Conservation (phyloP, 2,888 invertebrate genomes). For the Synergus gifuensis region DNA sequence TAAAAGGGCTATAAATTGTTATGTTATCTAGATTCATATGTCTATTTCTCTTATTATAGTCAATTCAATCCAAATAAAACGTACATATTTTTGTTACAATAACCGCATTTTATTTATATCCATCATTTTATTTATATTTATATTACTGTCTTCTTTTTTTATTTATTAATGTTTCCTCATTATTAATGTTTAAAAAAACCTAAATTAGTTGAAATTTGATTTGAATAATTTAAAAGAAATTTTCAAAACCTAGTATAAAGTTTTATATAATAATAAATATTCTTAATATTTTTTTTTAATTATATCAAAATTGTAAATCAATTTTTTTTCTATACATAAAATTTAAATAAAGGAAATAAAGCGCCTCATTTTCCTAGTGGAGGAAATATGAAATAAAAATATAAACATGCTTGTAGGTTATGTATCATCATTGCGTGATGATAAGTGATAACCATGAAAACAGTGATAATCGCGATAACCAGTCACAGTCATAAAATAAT, state of each 20-base stretch:
- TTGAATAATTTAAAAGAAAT: not conserved
- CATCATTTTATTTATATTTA: too few relatives aligned
- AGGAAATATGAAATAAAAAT: not conserved
- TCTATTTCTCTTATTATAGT: not conserved
- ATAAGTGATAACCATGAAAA: too few relatives aligned
- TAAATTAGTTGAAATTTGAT: not conserved
- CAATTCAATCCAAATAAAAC: constrained; percentile 1
- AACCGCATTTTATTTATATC: not conserved
- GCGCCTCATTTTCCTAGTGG: too few relatives aligned
- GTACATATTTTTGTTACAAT: constrained; percentile 30
- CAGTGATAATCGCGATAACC: too few relatives aligned
- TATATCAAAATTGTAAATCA: too few relatives aligned
- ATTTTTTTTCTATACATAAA: too few relatives aligned
- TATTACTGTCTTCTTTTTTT: not conserved
- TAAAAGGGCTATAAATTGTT: not conserved
- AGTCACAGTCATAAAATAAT: not conserved
- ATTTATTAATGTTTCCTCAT: not conserved
- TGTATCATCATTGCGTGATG: not conserved
- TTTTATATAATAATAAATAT: too few relatives aligned
- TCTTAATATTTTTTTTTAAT: too few relatives aligned
- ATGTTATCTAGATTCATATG: not conserved
- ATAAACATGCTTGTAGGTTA: constrained; percentile 14
- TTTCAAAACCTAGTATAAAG: not conserved
- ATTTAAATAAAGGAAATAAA: not conserved
- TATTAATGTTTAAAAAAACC: too few relatives aligned